Conservation (phyloP, 2,113 vertebrate species). For the Elephas maximus region DNA sequence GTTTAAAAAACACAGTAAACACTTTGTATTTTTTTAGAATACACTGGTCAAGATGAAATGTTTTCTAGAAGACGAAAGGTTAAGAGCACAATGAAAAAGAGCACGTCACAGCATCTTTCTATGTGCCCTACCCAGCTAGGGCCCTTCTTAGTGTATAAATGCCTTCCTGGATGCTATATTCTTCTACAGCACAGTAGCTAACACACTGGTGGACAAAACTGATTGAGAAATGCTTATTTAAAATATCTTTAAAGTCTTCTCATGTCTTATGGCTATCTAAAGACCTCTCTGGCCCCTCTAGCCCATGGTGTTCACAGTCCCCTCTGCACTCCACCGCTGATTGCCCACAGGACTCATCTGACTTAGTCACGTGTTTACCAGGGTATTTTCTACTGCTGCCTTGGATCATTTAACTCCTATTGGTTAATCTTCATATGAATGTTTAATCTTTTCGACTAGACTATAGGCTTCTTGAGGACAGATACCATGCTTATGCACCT, state of each 20-base stretch:
- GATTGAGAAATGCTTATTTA: background rate
- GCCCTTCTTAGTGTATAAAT: background rate
- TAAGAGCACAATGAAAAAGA: background rate
- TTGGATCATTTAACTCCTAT: background rate
- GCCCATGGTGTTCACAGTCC: background rate
- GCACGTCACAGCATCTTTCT: background rate
- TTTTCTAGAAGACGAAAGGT: background rate
- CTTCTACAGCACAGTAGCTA: background rate
- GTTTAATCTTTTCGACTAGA: too few species aligned
- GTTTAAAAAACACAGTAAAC: background rate
- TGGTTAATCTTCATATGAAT: too few species aligned
- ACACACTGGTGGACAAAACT: background rate
- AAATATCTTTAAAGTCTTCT: background rate
- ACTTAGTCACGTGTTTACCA: rapidly evolving
- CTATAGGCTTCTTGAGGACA: background rate
- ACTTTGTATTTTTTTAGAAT: background rate
- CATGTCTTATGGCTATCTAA: background rate
- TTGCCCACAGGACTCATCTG: rapidly evolving
- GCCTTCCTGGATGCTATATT: too few species aligned
- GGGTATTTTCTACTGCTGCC: rapidly evolving
- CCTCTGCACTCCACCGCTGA: background rate
- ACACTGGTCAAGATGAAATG: background rate
- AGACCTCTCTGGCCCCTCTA: background rate
- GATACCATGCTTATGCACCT: rapidly evolving
- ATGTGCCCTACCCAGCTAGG: background rate